phyloP scores from a whole-genome alignment of 2,797 vertebrate genomes.

The Malacoctenus gilli region DNA sequence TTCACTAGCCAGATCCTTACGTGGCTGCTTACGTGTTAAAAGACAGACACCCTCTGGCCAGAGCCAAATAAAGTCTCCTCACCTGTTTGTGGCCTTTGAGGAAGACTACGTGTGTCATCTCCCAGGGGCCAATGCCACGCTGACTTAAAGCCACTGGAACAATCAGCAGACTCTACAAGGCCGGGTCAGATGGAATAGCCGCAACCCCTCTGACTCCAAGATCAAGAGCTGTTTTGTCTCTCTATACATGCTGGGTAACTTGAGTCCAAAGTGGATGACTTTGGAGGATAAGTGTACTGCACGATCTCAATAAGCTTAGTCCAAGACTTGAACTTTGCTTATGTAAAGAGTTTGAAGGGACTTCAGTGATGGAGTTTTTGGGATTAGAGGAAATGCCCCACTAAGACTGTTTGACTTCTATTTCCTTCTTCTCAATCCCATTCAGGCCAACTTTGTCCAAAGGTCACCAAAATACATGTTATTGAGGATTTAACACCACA shows the following conservation, averaged over 20 bases:
- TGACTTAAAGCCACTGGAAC: conserved; percentile 68
- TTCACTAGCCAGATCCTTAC: conserved; percentile 27
- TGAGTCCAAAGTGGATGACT: conserved; percentile 41
- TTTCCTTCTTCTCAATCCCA: conserved; percentile 25
- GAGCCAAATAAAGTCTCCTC: conserved; percentile 77
- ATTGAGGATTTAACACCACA: conserved; percentile 6
- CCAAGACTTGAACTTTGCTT: conserved; percentile 31
- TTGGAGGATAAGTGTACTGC: conserved; percentile 33
- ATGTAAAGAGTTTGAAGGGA: conserved; percentile 46
- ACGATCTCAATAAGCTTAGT: conserved; percentile 32
- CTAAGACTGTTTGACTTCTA: conserved; percentile 24
- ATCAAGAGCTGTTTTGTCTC: conserved; percentile 58
- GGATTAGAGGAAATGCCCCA: conserved; percentile 18
- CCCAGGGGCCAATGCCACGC: conserved; percentile 70
- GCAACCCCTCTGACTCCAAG: conserved; percentile 33
- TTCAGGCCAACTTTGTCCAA: conserved; percentile 25
- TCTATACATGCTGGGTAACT: conserved; percentile 32
- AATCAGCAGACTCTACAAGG: conserved; percentile 64
- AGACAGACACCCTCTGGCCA: conserved; percentile 71
- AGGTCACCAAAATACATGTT: conserved; percentile 12
- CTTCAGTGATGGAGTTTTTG: conserved; percentile 31
- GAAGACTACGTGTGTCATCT: conserved; percentile 72
- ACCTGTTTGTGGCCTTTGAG: conserved; percentile 79
- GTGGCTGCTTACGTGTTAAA: conserved; percentile 44
- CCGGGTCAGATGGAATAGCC: conserved; percentile 55